These are phyloP conservation scores for Bradypus variegatus DNA, from an alignment of 2,797 vertebrate species.

Conservation along the genomic window DNA sequence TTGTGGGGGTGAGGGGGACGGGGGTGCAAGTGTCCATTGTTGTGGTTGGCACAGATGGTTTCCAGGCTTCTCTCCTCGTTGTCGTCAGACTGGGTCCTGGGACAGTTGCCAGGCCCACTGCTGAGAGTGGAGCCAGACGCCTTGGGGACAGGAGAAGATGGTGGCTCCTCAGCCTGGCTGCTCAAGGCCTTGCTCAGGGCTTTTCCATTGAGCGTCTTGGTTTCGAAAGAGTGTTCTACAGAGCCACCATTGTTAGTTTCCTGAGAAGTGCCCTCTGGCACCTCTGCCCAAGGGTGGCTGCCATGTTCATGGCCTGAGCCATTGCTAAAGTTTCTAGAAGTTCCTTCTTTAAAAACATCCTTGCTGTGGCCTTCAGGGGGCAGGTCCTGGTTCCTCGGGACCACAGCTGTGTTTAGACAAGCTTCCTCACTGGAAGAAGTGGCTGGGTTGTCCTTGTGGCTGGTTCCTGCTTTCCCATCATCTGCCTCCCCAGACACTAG, in stretches of 20 bases:
- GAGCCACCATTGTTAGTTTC: slow-evolving; percentile 61
- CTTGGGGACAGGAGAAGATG: slow-evolving; percentile 68
- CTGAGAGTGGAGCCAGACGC: slow-evolving; percentile 62
- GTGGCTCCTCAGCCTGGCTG: slow-evolving; percentile 72
- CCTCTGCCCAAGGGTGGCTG: slow-evolving; percentile 64
- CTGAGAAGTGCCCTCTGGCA: slow-evolving; percentile 71
- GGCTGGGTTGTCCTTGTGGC: slow-evolving; percentile 67
- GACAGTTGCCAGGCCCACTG: slow-evolving; percentile 70
- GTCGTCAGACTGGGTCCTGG: slow-evolving; percentile 74
- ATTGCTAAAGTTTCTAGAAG: slow-evolving; percentile 67
- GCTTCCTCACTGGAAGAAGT: slow-evolving; percentile 62
- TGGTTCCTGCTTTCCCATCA: slow-evolving; percentile 76
- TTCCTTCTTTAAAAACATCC: slow-evolving; percentile 71
- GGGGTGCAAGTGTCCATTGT: slow-evolving; percentile 76
- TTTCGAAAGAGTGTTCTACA: slow-evolving; percentile 75
- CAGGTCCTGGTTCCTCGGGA: slow-evolving; percentile 65
- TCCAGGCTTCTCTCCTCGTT: slow-evolving; percentile 73
- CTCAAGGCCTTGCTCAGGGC: slow-evolving; percentile 73
- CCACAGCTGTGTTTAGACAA: not conserved
- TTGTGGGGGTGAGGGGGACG: slow-evolving; percentile 72
- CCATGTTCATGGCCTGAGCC: slow-evolving; percentile 65
- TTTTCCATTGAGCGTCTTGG: slow-evolving; percentile 79
- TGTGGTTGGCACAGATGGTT: slow-evolving; percentile 75
- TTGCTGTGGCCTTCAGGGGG: slow-evolving; percentile 64
- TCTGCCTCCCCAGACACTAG: slow-evolving; percentile 70